Conservation (phyloP, 2,113 vertebrate genomes). For the Climacteris rufus region DNA sequence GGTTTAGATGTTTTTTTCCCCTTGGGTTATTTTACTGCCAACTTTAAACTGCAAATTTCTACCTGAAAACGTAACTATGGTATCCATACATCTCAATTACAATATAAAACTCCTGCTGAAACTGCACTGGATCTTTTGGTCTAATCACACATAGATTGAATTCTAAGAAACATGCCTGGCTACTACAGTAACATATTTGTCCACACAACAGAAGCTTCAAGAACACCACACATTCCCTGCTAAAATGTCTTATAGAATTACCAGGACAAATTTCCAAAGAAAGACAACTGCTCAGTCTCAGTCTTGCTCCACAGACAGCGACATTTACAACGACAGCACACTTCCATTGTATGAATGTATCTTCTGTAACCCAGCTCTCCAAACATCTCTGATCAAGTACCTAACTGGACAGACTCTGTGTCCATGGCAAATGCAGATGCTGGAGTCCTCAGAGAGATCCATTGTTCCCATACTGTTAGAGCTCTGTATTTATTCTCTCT, state of each 20-base stretch:
- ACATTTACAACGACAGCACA: accelerated
- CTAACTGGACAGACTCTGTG: too few relatives aligned
- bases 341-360: background rate
- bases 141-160: background rate
- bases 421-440: background rate
- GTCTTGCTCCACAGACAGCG: background rate
- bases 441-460: background rate
- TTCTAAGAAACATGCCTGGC: background rate
- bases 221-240: background rate
- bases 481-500: background rate
- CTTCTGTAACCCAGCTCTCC: background rate
- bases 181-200: background rate
- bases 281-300: background rate
- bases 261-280: background rate
- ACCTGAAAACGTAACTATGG: background rate
- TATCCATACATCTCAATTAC: background rate
- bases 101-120: background rate
- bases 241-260: background rate
- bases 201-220: background rate
- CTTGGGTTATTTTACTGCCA: background rate
- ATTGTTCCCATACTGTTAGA: background rate
- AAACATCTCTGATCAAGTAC: background rate
- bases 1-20: background rate
- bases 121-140: background rate
- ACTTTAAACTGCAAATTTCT: background rate